Base-by-base conservation (phyloP, 1,140 invertebrate species). In the Drosophila orena region DNA sequence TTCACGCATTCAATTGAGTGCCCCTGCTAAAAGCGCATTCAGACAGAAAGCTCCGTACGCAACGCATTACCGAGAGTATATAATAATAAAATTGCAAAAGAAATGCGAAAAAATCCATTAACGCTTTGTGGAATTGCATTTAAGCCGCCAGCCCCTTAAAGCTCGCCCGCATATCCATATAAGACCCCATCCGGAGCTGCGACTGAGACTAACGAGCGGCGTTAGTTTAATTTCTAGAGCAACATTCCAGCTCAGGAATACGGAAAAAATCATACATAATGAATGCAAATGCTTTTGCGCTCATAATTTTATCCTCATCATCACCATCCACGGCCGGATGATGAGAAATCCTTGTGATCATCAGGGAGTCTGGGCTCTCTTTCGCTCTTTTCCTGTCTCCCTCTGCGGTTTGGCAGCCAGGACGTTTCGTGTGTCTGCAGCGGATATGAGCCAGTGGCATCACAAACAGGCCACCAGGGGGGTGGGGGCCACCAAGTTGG, bases 201-300 rank as follows among this genome's bases (percentile, higher is more conserved):
- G 49, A 47, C 47, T 53, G 53, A 52, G 68, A 77, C 75, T 86
- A 88, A 89, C 84, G 83, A 88, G 84, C 84, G 55, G 74, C 80
- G 84, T 89, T 89, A 89, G 85, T 89, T 89, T 84, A 90, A 89
- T 89, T 89, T 90, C 84, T 89, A 84, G 84, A 68, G 64, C 79
- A 61, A 40, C 61, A 71, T 44, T 46, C 54, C 50, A 79, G 69
- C 62, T 35, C 46, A 50, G 59, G 49, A 65, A 61, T 46, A 42
- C 7, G 7, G 6, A 38, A 72, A 79, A 77, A 86, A 81, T 74
- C 64, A 79, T 79, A 84, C 60, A 88, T 89, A 89, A 88, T 88
- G 77, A 88, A 88, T 88, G 84, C 79, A 89, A 88, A 88, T 88
- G 84, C 84, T 89, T 80, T 88, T 79, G 84, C 83, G 84, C 76